A percentile compares a stretch with the other conserved stretches of the same genome.
Conservation (phyloP, 92 coral and sea anemone genomes). For the Montipora capitata region DNA sequence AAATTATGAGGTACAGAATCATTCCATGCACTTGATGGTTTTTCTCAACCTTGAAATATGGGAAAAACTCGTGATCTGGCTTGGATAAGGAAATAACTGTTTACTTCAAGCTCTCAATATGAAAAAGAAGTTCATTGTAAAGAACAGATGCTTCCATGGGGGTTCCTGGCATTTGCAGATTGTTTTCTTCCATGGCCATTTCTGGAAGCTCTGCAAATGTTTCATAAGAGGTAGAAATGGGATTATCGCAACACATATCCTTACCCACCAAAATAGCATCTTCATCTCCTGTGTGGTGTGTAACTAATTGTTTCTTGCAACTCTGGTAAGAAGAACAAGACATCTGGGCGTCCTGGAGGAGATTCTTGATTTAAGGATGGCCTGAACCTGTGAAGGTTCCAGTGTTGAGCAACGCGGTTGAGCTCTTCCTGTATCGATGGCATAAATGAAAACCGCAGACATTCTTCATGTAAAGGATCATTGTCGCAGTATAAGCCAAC, state of each 20-base stretch:
- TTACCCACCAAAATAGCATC: neutral
- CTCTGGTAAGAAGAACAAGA: conserved; percentile 18
- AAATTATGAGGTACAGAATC: too few relatives aligned
- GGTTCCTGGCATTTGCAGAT: conserved; percentile 19
- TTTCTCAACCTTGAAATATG: too few relatives aligned
- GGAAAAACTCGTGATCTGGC: too few relatives aligned
- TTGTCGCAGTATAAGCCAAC: conserved; percentile 25
- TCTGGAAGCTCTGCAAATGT: conserved; percentile 26
- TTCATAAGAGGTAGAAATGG: neutral
- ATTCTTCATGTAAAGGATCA: conserved; percentile 12
- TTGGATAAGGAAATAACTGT: too few relatives aligned
- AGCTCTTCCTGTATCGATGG: conserved; percentile 18
- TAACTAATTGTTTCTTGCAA: neutral
- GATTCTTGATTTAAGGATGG: conserved; percentile 16
- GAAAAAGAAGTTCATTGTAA: conserved; percentile 25
- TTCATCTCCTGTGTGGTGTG: neutral
- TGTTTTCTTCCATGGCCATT: conserved; percentile 31
- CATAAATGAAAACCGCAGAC: conserved; percentile 14
- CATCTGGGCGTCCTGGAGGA: conserved; percentile 28
- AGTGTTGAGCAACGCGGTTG: neutral
- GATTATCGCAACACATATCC: neutral
- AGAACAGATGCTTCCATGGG: conserved; percentile 14
- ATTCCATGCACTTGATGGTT: too few relatives aligned
- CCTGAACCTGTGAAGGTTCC: conserved; percentile 19
- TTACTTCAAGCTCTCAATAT: conserved; percentile 31